phyloP scores from a whole-genome alignment of 2,113 vertebrate species.

The Heloderma charlesbogerti region DNA sequence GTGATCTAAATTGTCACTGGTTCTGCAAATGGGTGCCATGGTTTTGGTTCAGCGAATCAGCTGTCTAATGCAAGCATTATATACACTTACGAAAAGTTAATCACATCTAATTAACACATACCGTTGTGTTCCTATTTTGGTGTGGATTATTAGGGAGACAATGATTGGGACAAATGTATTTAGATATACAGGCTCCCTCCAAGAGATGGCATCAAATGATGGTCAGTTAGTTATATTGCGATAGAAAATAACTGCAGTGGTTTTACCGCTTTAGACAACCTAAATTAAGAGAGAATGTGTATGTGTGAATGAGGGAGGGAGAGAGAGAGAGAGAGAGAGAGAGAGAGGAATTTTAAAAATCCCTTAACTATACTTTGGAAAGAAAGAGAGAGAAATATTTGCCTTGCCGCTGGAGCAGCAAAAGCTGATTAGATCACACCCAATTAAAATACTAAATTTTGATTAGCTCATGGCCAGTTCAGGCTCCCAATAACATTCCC shows the following conservation, averaged over 20 bases:
- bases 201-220: neutral
- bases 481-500: constrained; percentile 43
- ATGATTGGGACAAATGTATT: neutral
- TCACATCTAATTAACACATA: neutral
- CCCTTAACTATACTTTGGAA: constrained; percentile 52
- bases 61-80: neutral
- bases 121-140: too few relatives aligned
- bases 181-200: neutral
- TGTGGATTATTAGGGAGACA: neutral
- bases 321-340: neutral
- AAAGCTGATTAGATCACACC: constrained; percentile 67
- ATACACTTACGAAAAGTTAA: neutral
- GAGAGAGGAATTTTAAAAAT: constrained; percentile 24
- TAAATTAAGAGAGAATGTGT: neutral
- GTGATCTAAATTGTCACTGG: neutral
- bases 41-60: neutral
- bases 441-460: constrained; percentile 68
- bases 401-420: constrained; percentile 6
- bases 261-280: neutral
- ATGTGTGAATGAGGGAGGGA: neutral
- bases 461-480: constrained; percentile 37
- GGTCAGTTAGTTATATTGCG: neutral
- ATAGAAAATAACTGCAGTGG: neutral
- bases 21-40: neutral
- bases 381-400: constrained; percentile 26